Conservation (phyloP, 1,140 invertebrate genomes). For the Medauroidea extradentata region DNA sequence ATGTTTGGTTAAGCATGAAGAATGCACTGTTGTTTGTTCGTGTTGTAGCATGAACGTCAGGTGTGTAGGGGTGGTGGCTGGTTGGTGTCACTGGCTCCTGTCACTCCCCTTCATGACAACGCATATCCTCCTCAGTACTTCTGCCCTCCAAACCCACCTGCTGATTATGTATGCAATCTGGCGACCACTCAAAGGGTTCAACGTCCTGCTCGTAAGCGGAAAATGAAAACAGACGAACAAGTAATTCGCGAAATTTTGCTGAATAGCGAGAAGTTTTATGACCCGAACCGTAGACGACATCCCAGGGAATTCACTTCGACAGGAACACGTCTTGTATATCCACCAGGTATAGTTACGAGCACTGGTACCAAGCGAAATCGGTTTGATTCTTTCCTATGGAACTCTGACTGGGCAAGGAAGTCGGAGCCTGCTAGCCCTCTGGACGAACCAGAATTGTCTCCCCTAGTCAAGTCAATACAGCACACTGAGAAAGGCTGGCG, state of each 20-base stretch:
- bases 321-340: constrained; percentile 37
- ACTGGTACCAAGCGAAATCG: background rate
- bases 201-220: constrained; percentile 1
- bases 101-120: background rate
- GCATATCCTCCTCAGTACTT: background rate
- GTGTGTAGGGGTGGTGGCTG: background rate
- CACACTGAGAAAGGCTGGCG: too few species aligned
- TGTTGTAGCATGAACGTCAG: background rate
- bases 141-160: background rate
- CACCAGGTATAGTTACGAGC: background rate
- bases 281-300: constrained; percentile 32
- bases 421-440: constrained; percentile 2
- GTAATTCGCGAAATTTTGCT: constrained; percentile 38
- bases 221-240: too few species aligned
- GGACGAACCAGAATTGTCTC: background rate
- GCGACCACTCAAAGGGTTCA: too few species aligned
- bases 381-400: constrained; percentile 32
- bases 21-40: background rate
- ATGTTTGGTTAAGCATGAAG: background rate
- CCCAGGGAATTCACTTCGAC: constrained; percentile 37
- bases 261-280: constrained; percentile 40
- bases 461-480: background rate
- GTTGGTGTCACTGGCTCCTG: constrained; percentile 1
- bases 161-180: background rate
- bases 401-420: constrained; percentile 22